Evolutionary conservation across 1,140 invertebrate genomes (phyloP).

Genomic region (Polyergus mexicanus): DNA sequence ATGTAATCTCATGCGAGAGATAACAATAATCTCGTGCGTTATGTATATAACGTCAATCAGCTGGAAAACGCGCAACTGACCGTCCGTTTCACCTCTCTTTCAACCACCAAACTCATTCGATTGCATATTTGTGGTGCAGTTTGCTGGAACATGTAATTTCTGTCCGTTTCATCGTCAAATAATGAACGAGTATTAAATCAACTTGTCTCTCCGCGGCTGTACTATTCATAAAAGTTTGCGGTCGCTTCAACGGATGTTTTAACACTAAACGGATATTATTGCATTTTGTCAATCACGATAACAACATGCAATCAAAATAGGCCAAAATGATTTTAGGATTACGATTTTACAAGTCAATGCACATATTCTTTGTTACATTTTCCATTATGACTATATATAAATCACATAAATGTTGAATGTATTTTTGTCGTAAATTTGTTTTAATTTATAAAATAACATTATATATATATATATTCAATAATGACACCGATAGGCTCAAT

Average conservation of each 20-base stretch:
- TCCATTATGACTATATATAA: too few relatives aligned
- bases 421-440: too few relatives aligned
- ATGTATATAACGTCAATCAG: background rate
- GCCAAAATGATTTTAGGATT: background rate
- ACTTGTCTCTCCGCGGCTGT: background rate
- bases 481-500: too few relatives aligned
- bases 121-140: background rate
- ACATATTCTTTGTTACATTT: too few relatives aligned
- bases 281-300: background rate
- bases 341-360: background rate
- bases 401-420: too few relatives aligned
- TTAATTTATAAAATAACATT: too few relatives aligned
- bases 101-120: background rate
- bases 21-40: constrained; percentile 41
- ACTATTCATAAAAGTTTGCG: background rate
- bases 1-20: constrained; percentile 52
- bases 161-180: background rate
- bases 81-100: background rate
- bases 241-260: constrained; percentile 31
- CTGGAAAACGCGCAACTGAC: background rate
- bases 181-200: constrained; percentile 23
- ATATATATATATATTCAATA: too few relatives aligned
- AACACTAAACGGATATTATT: background rate
- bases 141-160: background rate
- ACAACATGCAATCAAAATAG: background rate